Conservation (phyloP, 2,888 invertebrate genomes). For the Bombyx huttoni region DNA sequence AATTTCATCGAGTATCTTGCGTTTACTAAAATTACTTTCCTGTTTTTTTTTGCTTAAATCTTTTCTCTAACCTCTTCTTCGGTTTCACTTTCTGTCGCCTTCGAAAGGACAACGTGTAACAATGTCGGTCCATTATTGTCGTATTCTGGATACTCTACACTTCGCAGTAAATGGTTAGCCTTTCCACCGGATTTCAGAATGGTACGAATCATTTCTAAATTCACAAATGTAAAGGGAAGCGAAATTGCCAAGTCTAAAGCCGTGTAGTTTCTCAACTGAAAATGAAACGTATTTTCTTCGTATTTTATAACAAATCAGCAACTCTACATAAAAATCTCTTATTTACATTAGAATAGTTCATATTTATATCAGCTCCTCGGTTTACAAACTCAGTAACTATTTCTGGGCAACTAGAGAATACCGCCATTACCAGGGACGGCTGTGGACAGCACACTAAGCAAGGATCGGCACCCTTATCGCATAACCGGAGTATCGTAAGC, state of each 20-base stretch:
- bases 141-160: neutral
- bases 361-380: constrained; percentile 43
- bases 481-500: constrained; percentile 33
- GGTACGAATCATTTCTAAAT: constrained; percentile 27
- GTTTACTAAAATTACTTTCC: neutral
- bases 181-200: constrained; percentile 40
- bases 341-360: constrained; percentile 33
- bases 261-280: constrained; percentile 33
- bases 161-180: constrained; percentile 22
- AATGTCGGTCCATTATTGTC: constrained; percentile 38
- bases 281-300: neutral
- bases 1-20: neutral
- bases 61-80: constrained; percentile 28
- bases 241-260: constrained; percentile 42
- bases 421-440: constrained; percentile 38
- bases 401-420: constrained; percentile 25
- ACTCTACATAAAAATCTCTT: neutral
- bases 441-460: constrained; percentile 39
- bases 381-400: constrained; percentile 29
- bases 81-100: constrained; percentile 19
- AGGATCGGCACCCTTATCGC: constrained; percentile 44
- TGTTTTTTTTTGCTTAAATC: neutral
- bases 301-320: neutral
- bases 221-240: constrained; percentile 26
- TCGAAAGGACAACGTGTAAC: constrained; percentile 39